phyloP scores from a whole-genome alignment of 2,113 vertebrate species.

The Macaca mulatta region DNA sequence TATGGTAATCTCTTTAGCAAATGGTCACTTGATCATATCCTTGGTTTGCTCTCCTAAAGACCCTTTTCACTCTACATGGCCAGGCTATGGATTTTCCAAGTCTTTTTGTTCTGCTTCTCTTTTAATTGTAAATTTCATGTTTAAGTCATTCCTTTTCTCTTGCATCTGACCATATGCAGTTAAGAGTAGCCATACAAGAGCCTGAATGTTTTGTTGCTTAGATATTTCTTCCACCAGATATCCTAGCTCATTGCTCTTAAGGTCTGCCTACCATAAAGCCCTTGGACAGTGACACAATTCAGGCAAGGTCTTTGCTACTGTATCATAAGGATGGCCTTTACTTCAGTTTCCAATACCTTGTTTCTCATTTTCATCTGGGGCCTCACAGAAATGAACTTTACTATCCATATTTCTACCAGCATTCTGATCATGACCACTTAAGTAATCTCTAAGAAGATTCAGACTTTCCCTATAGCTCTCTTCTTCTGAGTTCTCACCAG shows the following conservation, averaged over 20 bases:
- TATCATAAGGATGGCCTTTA: background rate
- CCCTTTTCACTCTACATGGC: background rate
- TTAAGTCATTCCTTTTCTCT: background rate
- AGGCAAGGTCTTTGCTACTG: background rate
- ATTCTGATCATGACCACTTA: background rate
- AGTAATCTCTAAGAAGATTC: background rate
- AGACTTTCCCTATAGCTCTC: background rate
- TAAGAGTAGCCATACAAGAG: background rate
- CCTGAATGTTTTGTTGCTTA: background rate
- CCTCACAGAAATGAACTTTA: background rate
- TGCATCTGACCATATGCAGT: background rate
- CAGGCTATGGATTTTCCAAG: background rate
- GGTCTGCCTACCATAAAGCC: background rate
- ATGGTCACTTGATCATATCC: background rate
- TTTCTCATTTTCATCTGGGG: background rate
- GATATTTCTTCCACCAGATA: background rate
- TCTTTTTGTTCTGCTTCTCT: background rate
- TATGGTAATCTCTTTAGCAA: background rate
- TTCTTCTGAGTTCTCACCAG: background rate
- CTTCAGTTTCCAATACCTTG: background rate
- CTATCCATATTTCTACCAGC: background rate
- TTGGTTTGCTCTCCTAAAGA: background rate
- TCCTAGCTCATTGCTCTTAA: background rate
- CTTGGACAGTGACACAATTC: background rate
- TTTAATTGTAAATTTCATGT: background rate